Evolutionary conservation across 2,797 vertebrate genomes (phyloP), one percentile per base, ranked within the genome.

Genomic region (Heliangelus exortis): DNA sequence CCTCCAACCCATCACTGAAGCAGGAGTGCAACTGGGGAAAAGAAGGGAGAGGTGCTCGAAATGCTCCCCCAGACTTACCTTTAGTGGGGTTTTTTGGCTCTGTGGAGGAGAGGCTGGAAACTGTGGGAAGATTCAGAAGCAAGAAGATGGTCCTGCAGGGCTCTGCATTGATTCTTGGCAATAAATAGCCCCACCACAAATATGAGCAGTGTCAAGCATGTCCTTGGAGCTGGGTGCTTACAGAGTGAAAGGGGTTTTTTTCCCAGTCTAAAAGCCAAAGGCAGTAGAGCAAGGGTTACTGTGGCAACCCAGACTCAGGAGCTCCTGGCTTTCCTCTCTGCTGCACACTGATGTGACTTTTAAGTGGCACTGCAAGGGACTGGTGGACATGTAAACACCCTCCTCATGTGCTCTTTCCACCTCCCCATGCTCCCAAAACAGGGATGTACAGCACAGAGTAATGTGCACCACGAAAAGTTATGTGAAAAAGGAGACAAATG

Each of bases 381-480:
- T 31, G 0, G 0, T 31, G 50, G 67, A 10, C 68, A 17, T 0
- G 1, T 29, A 29, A 57, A 81, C 15, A 7, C 9, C 12, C 6
- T 81, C 72, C 54, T 25, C 54, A 43, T 9, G 1, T 26, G 5
- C 3, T 16, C 54, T 48, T 69, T 47, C 25, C 20, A 3, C 31
- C 19, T 84, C 31, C 17, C 45, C 53, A 4, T 11, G 2, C 66
- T n/a, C 55, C 74, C 71, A 10, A 29, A 33, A 45, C 28, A 34
- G 57, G 7, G 15, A 10, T 18, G 6, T 20, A 22, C 16, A 62
- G 48, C 67, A 69, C 48, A 77, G 59, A 58, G 45, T 21, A 25
- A 13, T 1, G 29, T 18, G 45, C 14, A 54, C 33, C 51, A 14
- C 0, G 1, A 41, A 2, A 0, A 22, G 17, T 10, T 29, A 8